Evolutionary conservation across 2,888 invertebrate species (phyloP), one percentile per base, ranked within the genome.

Genomic region (Mesopsocus fuscifrons): DNA sequence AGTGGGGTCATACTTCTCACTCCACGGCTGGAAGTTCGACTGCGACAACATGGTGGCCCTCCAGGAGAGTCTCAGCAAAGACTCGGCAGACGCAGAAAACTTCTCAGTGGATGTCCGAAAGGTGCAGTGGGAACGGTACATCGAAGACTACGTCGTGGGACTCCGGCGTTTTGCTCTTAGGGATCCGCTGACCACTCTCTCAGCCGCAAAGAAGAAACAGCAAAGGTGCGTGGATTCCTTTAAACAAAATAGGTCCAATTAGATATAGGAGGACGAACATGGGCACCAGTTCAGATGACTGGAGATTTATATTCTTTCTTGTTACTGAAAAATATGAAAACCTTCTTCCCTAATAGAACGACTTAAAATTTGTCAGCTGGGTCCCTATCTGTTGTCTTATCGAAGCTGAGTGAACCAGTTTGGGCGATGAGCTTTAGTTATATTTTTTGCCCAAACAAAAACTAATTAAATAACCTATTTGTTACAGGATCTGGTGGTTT

Each of bases 1-100:
- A 15, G 77, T 77, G 0, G 79, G 89, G 1, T 77, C 81, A 55
- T 91, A 82, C 57, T 92, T 91, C 57, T 80, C 87, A 0, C 69
- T 77, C 18, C 72, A 81, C 57, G 80, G 89, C 51, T 94, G 88
- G 88, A 67, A 72, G 42, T 88, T 87, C 53, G 69, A 73, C 11
- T 68, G 71, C 2, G 59, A 67, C 0, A 79, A 81, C 49, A 66
- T 80, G 45, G 61, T 63, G 2, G 66, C 70, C 11, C 26, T 26
- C 11, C 26, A 26, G 11, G 26, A 26, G 11, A 47, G 58, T 17
- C 62, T 83, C 5, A 62, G 65, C 30, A 58, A 64, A 8, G 70
- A 71, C 34, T 67, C 71, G 1, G 20, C 53, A 53, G 78, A 77
- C 49, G 62, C 65, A 1, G 59, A 65, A 40, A 61, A 65, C 21